Evolutionary conservation across 2,113 vertebrate genomes (phyloP), one percentile per base, ranked within the genome.

Genomic region (Oncorhynchus kisutch): DNA sequence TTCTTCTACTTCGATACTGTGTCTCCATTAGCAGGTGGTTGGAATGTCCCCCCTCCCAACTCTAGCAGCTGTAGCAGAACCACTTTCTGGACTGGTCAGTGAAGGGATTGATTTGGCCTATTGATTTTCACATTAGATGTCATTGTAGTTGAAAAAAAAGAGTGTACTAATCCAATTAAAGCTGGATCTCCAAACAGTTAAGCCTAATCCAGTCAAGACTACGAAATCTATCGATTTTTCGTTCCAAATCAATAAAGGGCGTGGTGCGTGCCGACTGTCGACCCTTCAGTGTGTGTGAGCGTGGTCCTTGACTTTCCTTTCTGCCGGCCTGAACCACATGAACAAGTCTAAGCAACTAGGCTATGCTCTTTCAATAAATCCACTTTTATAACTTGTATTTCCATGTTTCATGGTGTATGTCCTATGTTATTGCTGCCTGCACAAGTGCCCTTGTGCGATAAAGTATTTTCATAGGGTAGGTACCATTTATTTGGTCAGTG

Each of bases 131-230:
- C 85, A 86, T 82, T 73, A 86, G 85, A 81, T 81, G 82, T 81
- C 82, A 71, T 82, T 76, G 81, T 85, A 85, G 29, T 74, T 75
- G 49, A 73, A 68, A 59, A 5, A 5, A 59, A 65, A 72, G 85
- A 90, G 91, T 89, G 88, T 87, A 85, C 80, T 87, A 93, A 92
- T 93, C 91, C 91, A 89, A 93, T 94, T 92, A 93, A 87, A 93
- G 86, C 78, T 88, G 87, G 74, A 91, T 82, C 71, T 74, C 78
- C 34, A 87, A 90, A 89, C 78, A 27, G 71, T 86, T 92, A 92
- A 85, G 79, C 74, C 81, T 85, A 76, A 93, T 93, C 91, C 90
- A 87, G 86, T 92, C 90, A 90, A 90, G 84, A 85, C 67, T 69
- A 87, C 87, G 84, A 92, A 90, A 85, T 76, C 62, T 85, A 92